phyloP scores from a whole-genome alignment of 2,888 invertebrate species.

The Nowickia ferox region DNA sequence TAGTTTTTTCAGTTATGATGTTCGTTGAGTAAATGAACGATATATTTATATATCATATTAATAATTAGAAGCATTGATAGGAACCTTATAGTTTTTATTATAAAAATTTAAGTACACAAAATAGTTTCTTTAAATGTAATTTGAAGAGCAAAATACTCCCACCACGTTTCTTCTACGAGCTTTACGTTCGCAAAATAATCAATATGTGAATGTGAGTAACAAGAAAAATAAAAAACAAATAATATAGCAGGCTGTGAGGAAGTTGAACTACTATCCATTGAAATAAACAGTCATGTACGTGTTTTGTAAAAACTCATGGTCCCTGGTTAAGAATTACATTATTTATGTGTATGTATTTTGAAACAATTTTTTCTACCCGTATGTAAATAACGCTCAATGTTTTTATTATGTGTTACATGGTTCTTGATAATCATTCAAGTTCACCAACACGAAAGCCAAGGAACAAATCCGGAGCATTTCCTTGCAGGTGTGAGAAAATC shows the following conservation, averaged over 20 bases:
- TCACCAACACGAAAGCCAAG: background rate
- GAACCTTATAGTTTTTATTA: no score
- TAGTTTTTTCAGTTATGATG: no score
- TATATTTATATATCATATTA: no score
- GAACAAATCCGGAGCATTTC: background rate
- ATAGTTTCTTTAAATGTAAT: no score
- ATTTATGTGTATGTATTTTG: background rate
- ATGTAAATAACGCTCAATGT: background rate
- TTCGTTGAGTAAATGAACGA: no score
- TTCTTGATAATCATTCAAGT: background rate
- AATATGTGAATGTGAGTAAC: no score
- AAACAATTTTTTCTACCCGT: background rate
- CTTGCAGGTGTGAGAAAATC: conserved; percentile 60
- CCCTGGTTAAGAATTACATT: background rate
- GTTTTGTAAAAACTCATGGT: background rate
- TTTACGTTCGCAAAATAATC: background rate
- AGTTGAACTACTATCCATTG: no score
- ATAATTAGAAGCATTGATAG: no score
- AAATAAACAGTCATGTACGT: background rate
- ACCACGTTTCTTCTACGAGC: background rate
- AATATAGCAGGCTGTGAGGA: no score
- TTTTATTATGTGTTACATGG: background rate
- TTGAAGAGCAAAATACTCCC: no score
- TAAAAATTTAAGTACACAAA: no score
- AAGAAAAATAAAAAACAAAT: no score